phyloP scores from a whole-genome alignment of 2,113 vertebrate species.

The Gopherus evgoodei region DNA sequence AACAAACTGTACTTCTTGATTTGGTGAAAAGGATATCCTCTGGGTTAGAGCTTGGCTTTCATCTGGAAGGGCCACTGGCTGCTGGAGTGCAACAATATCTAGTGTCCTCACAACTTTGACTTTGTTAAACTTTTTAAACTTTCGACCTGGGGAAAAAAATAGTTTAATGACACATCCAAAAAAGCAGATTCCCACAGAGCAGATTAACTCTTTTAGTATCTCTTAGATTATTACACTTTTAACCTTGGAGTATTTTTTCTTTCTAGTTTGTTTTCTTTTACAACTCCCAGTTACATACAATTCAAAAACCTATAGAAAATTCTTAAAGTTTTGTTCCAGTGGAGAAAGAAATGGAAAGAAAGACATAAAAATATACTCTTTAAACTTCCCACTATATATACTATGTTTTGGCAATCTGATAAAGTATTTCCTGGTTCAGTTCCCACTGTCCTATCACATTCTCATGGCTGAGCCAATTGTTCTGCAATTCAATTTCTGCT shows the following conservation, averaged over 20 bases:
- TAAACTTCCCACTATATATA: constrained; percentile 50
- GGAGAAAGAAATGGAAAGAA: constrained; percentile 7
- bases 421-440: constrained; percentile 52
- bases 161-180: not conserved
- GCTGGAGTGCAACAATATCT: constrained; percentile 86
- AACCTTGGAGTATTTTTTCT: not conserved
- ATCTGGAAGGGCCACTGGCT: constrained; percentile 77
- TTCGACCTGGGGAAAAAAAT: constrained; percentile 85
- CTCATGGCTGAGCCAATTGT: constrained; percentile 50
- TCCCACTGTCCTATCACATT: constrained; percentile 35
- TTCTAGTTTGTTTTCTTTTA: not conserved
- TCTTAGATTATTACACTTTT: not conserved
- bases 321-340: constrained; percentile 27
- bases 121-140: constrained; percentile 94
- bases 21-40: constrained; percentile 83
- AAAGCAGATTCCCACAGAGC: not conserved
- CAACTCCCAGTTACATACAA: not conserved
- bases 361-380: not conserved
- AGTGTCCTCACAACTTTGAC: constrained; percentile 87
- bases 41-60: constrained; percentile 84
- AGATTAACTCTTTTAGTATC: not conserved
- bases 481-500: constrained; percentile 22
- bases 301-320: constrained; percentile 51
- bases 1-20: constrained; percentile 87
- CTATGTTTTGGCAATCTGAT: constrained; percentile 70